phyloP scores from a whole-genome alignment of 1,140 invertebrate species.

The Ceratina japonica region DNA sequence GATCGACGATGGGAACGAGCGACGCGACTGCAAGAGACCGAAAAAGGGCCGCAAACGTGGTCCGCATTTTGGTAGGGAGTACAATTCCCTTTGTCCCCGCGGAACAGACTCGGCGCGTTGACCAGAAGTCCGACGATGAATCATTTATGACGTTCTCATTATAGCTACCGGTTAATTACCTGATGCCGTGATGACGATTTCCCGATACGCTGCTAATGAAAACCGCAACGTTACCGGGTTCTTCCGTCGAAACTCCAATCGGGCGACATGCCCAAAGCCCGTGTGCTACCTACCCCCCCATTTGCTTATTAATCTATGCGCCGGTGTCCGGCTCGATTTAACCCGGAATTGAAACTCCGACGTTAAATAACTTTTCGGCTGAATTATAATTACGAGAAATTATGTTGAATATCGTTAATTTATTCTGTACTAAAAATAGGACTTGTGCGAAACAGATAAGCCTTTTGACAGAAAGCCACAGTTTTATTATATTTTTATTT shows the following conservation, averaged over 20 bases:
- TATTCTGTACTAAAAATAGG: too few relatives aligned
- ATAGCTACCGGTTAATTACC: slow-evolving; percentile 15
- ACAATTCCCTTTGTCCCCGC: background rate
- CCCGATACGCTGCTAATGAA: slow-evolving; percentile 18
- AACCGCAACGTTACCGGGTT: background rate
- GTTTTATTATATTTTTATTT: too few relatives aligned
- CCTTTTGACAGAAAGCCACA: too few relatives aligned
- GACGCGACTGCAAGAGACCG: too few relatives aligned
- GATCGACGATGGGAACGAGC: background rate
- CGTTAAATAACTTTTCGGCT: too few relatives aligned
- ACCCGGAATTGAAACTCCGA: background rate
- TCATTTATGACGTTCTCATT: slow-evolving; percentile 21
- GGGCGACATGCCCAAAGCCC: background rate
- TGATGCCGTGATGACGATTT: slow-evolving; percentile 6
- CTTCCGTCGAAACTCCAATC: slow-evolving; percentile 6
- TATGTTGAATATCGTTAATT: too few relatives aligned
- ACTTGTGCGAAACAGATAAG: too few relatives aligned
- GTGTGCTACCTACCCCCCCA: background rate
- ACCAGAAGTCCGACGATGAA: slow-evolving; percentile 6
- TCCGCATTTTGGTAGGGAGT: background rate
- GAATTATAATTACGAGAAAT: background rate
- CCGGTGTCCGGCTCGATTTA: background rate
- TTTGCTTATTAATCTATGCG: background rate
- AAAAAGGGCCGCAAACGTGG: slow-evolving; percentile 14
- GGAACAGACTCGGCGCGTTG: background rate